A percentile compares a stretch with the other conserved stretches of the same genome.
These are phyloP conservation scores for Cheiracanthium punctorium DNA, from an alignment of 2,888 invertebrate genomes.

Conservation along the genomic window DNA sequence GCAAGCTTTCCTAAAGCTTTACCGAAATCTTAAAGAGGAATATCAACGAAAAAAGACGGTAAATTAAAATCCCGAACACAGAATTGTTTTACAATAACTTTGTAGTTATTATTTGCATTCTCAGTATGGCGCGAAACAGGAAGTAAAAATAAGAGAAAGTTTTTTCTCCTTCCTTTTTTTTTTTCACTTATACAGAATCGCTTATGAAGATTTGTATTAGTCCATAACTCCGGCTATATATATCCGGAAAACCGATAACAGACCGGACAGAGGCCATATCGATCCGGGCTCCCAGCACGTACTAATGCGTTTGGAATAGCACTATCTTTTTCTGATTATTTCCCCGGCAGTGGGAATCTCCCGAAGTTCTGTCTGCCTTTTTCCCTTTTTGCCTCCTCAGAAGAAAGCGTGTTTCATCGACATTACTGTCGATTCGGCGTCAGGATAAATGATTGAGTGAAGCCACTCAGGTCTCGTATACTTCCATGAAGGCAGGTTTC, in stretches of 20 bases:
- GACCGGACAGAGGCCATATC: constrained; percentile 30
- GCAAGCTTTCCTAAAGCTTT: too few species aligned
- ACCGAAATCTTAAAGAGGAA: too few species aligned
- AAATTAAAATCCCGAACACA: too few species aligned
- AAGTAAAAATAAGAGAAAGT: too few species aligned
- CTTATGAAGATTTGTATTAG: not conserved
- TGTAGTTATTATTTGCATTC: too few species aligned
- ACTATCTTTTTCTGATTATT: constrained; percentile 58
- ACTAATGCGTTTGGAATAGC: constrained; percentile 62
- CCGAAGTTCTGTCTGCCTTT: not conserved
- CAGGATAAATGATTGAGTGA: constrained; percentile 21
- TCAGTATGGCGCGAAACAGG: too few species aligned
- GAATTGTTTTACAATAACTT: too few species aligned
- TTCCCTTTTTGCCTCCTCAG: not conserved
- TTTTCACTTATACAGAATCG: not conserved
- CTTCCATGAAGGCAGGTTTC: not conserved
- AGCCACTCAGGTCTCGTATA: not conserved
- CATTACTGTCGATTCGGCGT: constrained; percentile 28
- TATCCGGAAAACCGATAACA: not conserved
- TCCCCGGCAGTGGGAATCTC: not conserved
- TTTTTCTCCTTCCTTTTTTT: not conserved
- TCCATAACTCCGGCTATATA: constrained; percentile 9
- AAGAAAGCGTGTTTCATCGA: constrained; percentile 33
- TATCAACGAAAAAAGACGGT: too few species aligned
- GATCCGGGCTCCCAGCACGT: constrained; percentile 21